Base-by-base conservation (phyloP, 2,797 vertebrate genomes). In the Ambastaia sidthimunki region DNA sequence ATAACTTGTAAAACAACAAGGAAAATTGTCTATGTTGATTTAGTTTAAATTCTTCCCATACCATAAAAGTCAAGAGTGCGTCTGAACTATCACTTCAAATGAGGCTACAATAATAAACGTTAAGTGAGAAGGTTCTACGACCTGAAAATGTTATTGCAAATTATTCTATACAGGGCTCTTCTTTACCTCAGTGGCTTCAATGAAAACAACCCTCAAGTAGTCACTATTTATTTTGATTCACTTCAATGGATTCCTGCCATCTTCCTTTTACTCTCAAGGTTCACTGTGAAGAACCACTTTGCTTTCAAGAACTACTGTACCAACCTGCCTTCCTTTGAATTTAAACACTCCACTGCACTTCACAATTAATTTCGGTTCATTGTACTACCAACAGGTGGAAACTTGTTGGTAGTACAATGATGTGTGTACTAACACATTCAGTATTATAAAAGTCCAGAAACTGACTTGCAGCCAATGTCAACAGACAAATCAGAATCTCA, bases 331-430 rank as follows among this genome's bases (percentile, higher is more conserved):
- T 75, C 37, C 28, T 76, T 48, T 68, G 34, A 57, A 19, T 57
- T 9, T 5, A 76, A 57, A 68, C 74, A 68, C 50, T 75, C n/a
- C 16, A 66, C 60, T 54, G 28, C 52, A 18, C 60, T 44, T 67
- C 50, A 25, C n/a, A 90, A 92, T 92, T 89, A 91, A 91, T 90
- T 90, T 91, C 88, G 90, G 63, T 37, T 25, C 59, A 47, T 76
- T 60, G 73, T 57, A 77, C 60, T n/a, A 71, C 25, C 60, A 71
- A 72, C 80, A 77, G 80, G 74, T 82, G 80, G 74, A 28, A n/a
- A n/a, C n/a, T n/a, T n/a, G n/a, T n/a, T n/a, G n/a, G n/a, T n/a
- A n/a, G n/a, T n/a, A n/a, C n/a, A n/a, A n/a, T n/a, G n/a, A n/a
- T n/a, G n/a, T n/a, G n/a, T n/a, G n/a, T n/a, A n/a, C n/a, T n/a